Evolutionary conservation across 2,113 vertebrate genomes (phyloP), one percentile per base, ranked within the genome.

Genomic region (Cricetomys ansorgei): DNA sequence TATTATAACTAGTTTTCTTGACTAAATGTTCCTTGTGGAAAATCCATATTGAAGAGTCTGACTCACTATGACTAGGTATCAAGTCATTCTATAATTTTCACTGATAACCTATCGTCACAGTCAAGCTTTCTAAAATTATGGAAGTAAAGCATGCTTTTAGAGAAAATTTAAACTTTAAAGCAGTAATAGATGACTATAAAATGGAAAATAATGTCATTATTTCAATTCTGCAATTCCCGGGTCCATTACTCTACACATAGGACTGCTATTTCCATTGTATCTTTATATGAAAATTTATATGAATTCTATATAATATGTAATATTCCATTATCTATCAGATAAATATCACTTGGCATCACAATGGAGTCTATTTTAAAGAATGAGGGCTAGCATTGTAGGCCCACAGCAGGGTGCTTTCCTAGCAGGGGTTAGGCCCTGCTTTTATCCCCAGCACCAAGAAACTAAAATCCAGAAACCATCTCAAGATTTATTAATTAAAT

Each of bases 1-100:
- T 67, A 92, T n/a, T 19, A 70, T 89, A 81, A 88, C n/a, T n/a
- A 88, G 16, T 62, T 95, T 87, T 77, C 85, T 89, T 81, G 53
- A 81, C 21, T 4, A 10, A 17, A 55, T 64, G 79, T 93, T 59
- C 25, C 43, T 88, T 93, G 34, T 31, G 53, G 57, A 19, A 0
- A 15, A 88, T 45, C 10, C 23, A 84, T 83, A 86, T 34, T 88
- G 88, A 83, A 79, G 23, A 53, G 64, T 37, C 37, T 31, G 48
- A 31, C 8, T 79, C 90, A 86, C 25, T 79, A n/a, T n/a, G 83
- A 69, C 25, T 62, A 85, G 77, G 12, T 50, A 90, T 69, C 13
- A 57, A 85, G n/a, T 62, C 70, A 85, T 67, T 91, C 31, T 16
- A 53, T 50, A 31, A 21, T 59, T 91, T 79, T 59, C 65, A 75